Percentiles rank a stretch among this genome's conserved stretches.
Evolutionary conservation across 2,888 invertebrate species (phyloP).

Genomic region (Eupsilia transversa): DNA sequence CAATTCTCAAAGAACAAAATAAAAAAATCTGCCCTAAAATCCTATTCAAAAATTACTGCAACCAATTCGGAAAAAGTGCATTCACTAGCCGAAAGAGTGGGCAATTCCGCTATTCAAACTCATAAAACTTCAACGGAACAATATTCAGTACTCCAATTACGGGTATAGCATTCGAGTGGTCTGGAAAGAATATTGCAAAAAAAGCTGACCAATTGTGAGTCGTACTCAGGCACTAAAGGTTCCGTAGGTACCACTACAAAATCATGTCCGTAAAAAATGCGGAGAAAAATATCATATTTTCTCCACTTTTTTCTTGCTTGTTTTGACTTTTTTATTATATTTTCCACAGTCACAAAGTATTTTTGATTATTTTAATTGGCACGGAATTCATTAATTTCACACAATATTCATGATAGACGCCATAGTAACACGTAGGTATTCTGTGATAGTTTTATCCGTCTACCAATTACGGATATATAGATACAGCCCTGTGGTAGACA

Average conservation of each 20-base stretch:
- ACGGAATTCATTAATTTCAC: not conserved
- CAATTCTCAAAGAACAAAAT: not conserved
- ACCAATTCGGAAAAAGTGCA: constrained; percentile 62
- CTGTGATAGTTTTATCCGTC: not conserved
- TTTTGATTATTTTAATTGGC: not conserved
- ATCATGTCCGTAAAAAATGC: not conserved
- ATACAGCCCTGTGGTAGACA: not conserved
- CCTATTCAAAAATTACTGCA: constrained; percentile 10
- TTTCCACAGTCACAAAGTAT: not conserved
- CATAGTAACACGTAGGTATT: not conserved
- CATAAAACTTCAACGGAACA: constrained; percentile 73
- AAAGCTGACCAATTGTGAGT: not conserved
- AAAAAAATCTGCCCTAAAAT: constrained; percentile 6
- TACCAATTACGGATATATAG: not conserved
- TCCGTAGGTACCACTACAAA: not conserved
- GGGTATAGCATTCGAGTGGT: constrained; percentile 73
- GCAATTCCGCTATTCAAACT: constrained; percentile 71
- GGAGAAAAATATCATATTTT: no score
- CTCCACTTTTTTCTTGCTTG: no score
- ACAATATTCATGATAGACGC: not conserved
- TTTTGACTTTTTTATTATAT: not conserved
- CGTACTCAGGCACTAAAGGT: not conserved
- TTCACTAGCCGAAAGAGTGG: constrained; percentile 58
- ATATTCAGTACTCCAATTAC: constrained; percentile 80
- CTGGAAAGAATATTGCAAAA: constrained; percentile 71